phyloP scores from a whole-genome alignment of 1,140 invertebrate species.

The Bombus waltoni region DNA sequence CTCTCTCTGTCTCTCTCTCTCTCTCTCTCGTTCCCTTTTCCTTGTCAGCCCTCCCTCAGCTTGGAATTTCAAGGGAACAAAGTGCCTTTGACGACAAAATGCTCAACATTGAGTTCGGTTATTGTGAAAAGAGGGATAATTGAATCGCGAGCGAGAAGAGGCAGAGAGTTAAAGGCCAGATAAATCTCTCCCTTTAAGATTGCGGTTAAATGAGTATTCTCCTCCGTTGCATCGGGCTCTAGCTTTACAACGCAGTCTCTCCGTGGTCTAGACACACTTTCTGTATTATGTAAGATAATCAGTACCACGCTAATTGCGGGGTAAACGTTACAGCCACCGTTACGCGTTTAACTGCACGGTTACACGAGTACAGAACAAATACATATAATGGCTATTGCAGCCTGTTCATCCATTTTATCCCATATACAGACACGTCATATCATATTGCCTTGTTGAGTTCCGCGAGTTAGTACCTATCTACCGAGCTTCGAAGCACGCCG shows the following conservation, averaged over 20 bases:
- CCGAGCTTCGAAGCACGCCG: neutral
- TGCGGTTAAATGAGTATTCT: slow-evolving; percentile 30
- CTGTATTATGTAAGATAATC: slow-evolving; percentile 25
- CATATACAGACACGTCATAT: neutral
- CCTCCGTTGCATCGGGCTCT: neutral
- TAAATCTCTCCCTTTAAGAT: slow-evolving; percentile 38
- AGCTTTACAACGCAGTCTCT: slow-evolving; percentile 4
- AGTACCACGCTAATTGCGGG: slow-evolving; percentile 12
- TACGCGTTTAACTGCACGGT: slow-evolving; percentile 22
- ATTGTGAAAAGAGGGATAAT: slow-evolving; percentile 28
- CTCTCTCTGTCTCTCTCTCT: neutral
- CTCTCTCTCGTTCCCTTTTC: neutral
- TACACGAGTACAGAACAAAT: slow-evolving; percentile 26
- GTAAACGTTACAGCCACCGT: slow-evolving; percentile 16
- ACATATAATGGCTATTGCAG: slow-evolving; percentile 23
- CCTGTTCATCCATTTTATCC: slow-evolving; percentile 26
- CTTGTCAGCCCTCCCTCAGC: neutral
- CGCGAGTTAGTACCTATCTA: neutral
- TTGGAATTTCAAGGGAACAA: slow-evolving; percentile 38
- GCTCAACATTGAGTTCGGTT: slow-evolving; percentile 36
- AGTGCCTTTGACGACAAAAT: slow-evolving; percentile 36
- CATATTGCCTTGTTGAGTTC: slow-evolving; percentile 6
- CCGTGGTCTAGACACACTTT: slow-evolving; percentile 18
- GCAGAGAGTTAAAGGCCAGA: slow-evolving; percentile 40
- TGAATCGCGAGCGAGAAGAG: slow-evolving; percentile 30